Percentiles rank a stretch among this genome's conserved stretches.
phyloP scores from a whole-genome alignment of 1,140 invertebrate species.

The Cydia splendana region DNA sequence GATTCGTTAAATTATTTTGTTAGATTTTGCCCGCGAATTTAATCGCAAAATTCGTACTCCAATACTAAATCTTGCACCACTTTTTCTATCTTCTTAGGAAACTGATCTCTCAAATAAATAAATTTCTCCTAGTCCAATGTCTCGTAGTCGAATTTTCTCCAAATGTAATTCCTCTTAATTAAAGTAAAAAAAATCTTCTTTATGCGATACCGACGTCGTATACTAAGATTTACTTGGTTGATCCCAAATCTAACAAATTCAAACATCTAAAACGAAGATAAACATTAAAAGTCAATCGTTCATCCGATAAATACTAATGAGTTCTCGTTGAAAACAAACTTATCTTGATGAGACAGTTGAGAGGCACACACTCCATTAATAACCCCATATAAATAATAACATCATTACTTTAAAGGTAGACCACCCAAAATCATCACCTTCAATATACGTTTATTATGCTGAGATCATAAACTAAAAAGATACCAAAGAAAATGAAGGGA shows the following conservation, averaged over 20 bases:
- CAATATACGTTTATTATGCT: slow-evolving; percentile 72
- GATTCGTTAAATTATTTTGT: not conserved
- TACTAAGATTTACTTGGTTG: not conserved
- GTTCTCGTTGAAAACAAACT: slow-evolving; percentile 33
- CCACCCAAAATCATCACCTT: slow-evolving; percentile 46
- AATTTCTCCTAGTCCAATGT: too few relatives aligned
- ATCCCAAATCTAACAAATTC: slow-evolving; percentile 12
- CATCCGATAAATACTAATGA: slow-evolving; percentile 34
- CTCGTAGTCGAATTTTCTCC: too few relatives aligned
- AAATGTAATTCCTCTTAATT: too few relatives aligned
- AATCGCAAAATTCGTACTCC: not conserved
- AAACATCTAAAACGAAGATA: slow-evolving; percentile 47
- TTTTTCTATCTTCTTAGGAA: too few relatives aligned
- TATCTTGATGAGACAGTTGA: slow-evolving; percentile 32
- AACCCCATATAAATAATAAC: slow-evolving; percentile 33
- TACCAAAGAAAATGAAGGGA: slow-evolving; percentile 58
- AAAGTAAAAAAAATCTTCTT: too few relatives aligned
- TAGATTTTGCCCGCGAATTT: not conserved
- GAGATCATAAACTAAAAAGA: slow-evolving; percentile 68
- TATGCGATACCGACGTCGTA: not conserved
- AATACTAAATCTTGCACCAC: too few relatives aligned
- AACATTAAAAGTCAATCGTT: slow-evolving; percentile 54
- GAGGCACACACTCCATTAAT: slow-evolving; percentile 29
- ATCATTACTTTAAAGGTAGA: slow-evolving; percentile 36
- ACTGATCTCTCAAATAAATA: too few relatives aligned